Percentiles rank a stretch among this genome's conserved stretches.
phyloP scores from a whole-genome alignment of 2,113 vertebrate genomes.

The Thamnaconus septentrionalis region DNA sequence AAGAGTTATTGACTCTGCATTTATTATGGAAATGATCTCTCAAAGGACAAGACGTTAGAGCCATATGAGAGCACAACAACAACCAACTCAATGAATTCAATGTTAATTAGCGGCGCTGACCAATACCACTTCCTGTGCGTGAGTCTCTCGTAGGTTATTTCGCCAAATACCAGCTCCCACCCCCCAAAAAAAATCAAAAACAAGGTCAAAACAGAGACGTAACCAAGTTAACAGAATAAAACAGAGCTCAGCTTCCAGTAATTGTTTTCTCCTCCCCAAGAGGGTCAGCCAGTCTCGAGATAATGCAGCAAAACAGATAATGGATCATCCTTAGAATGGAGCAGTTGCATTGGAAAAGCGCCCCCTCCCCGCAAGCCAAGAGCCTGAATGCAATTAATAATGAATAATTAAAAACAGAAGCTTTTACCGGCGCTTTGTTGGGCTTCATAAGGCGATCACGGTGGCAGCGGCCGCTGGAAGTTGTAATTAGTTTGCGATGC shows the following conservation, averaged over 20 bases:
- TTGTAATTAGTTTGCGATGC: slow-evolving; percentile 67
- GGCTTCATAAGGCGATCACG: slow-evolving; percentile 12
- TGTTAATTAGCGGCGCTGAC: no score
- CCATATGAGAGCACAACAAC: no score
- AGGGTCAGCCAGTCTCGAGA: slow-evolving; percentile 15
- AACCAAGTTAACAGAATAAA: background rate
- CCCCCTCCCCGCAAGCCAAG: slow-evolving; percentile 19
- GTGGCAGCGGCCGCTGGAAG: slow-evolving; percentile 40
- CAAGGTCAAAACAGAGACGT: background rate
- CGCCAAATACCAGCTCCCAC: no score
- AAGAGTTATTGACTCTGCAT: no score
- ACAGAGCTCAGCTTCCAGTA: slow-evolving; percentile 5
- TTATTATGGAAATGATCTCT: no score
- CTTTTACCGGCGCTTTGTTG: slow-evolving; percentile 29
- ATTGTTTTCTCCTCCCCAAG: slow-evolving; percentile 14
- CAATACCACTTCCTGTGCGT: no score
- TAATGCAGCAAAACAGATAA: slow-evolving; percentile 39
- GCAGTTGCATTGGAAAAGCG: background rate
- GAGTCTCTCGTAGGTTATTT: no score
- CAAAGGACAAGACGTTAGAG: no score
- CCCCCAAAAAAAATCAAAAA: no score
- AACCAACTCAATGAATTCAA: no score
- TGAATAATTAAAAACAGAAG: slow-evolving; percentile 44
- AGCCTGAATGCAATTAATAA: slow-evolving; percentile 31
- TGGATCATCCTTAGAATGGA: slow-evolving; percentile 13